These are phyloP conservation scores for Agonopterix heracliana DNA, from an alignment of 2,888 invertebrate genomes.

Conservation along the genomic window DNA sequence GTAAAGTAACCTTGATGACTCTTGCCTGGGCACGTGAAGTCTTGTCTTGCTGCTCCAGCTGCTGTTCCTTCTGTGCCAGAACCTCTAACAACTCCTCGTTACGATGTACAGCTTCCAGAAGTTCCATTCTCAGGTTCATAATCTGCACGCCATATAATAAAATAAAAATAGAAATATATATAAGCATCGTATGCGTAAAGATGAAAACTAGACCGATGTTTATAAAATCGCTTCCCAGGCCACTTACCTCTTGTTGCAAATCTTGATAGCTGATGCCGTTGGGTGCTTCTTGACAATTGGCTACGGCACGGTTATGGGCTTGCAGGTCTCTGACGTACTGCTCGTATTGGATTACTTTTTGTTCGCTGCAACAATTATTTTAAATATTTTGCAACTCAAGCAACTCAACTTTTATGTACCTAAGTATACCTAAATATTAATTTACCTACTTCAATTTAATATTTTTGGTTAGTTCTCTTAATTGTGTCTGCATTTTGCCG, in stretches of 20 bases:
- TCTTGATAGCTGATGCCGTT: slow-evolving; percentile 50
- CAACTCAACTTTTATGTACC: neutral
- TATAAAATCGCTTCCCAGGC: neutral
- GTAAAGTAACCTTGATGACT: slow-evolving; percentile 69
- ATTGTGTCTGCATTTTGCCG: slow-evolving; percentile 61
- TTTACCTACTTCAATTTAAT: slow-evolving; percentile 58
- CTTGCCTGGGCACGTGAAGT: slow-evolving; percentile 78
- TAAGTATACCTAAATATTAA: neutral
- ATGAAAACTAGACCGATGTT: neutral
- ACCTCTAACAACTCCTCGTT: slow-evolving; percentile 67
- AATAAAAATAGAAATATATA: neutral
- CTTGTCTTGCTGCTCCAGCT: slow-evolving; percentile 76
- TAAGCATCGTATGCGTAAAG: neutral
- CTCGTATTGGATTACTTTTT: slow-evolving; percentile 66
- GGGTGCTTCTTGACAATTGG: slow-evolving; percentile 39
- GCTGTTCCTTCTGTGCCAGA: slow-evolving; percentile 72
- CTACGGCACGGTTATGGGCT: slow-evolving; percentile 40
- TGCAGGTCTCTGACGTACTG: slow-evolving; percentile 56
- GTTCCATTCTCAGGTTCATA: slow-evolving; percentile 56
- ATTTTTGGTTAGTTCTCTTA: slow-evolving; percentile 58
- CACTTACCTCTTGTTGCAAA: slow-evolving; percentile 56
- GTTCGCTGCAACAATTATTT: slow-evolving; percentile 40
- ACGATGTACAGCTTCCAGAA: slow-evolving; percentile 59
- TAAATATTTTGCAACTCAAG: neutral
- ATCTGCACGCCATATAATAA: slow-evolving; percentile 33